Percentiles rank a stretch among this genome's conserved stretches.
phyloP scores from a whole-genome alignment of 2,797 vertebrate genomes.

The Muraenolepis orangiensis region DNA sequence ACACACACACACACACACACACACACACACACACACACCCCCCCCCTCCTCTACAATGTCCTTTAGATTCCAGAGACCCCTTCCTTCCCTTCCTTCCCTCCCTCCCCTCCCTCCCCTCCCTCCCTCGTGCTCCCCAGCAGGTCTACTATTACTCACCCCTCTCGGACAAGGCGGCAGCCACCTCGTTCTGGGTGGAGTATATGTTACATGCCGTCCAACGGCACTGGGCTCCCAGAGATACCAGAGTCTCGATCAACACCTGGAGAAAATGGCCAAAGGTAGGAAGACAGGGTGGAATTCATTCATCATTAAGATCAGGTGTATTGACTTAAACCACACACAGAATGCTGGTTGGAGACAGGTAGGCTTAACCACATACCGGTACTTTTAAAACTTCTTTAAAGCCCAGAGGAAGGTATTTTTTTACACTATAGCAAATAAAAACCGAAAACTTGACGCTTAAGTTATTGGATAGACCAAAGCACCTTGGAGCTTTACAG shows the following conservation, averaged over 20 bases:
- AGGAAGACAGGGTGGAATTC: neutral
- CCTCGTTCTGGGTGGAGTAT: constrained; percentile 94
- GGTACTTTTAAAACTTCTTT: neutral
- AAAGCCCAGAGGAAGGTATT: neutral
- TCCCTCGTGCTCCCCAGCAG: neutral
- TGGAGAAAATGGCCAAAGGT: constrained; percentile 27
- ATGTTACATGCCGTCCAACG: constrained; percentile 97
- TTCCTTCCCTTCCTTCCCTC: neutral
- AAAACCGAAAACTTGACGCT: neutral
- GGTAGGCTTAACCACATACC: neutral
- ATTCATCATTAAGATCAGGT: neutral
- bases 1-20: constrained; percentile 8
- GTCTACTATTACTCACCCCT: constrained; percentile 70
- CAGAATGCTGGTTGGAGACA: neutral
- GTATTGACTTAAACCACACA: neutral
- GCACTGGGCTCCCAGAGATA: constrained; percentile 91
- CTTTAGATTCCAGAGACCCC: neutral
- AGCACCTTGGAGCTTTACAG: neutral
- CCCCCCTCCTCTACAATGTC: no score
- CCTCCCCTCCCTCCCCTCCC: neutral
- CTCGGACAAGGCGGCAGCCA: constrained; percentile 89
- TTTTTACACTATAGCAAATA: neutral
- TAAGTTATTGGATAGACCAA: neutral
- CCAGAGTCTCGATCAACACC: constrained; percentile 84
- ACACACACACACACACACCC: constrained; percentile 8